Evolutionary conservation across 2,888 invertebrate genomes (phyloP).

Genomic region (Calliphora vomitoria): DNA sequence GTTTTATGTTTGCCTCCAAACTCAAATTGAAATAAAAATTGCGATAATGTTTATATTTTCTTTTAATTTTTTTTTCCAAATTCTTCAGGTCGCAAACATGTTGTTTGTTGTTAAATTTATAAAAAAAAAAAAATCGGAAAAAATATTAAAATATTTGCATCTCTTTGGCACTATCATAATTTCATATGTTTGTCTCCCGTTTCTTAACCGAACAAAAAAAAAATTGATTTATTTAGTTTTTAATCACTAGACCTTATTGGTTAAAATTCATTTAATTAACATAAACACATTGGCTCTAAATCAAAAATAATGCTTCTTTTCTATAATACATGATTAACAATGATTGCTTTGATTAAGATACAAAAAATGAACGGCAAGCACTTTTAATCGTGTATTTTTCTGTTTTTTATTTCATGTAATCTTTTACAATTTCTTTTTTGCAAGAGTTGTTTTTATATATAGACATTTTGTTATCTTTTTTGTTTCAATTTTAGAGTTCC

Average conservation of each 20-base stretch:
- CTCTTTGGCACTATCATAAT: slow-evolving; percentile 65
- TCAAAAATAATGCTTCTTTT: slow-evolving; percentile 46
- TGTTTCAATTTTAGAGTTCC: slow-evolving; percentile 87
- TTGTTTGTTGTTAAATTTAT: slow-evolving; percentile 44
- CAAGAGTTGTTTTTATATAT: not conserved
- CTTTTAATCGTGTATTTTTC: slow-evolving; percentile 17
- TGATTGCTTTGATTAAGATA: not conserved
- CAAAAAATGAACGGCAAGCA: not conserved
- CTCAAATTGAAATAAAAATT: slow-evolving; percentile 3
- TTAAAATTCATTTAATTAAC: slow-evolving; percentile 15
- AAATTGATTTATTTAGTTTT: slow-evolving; percentile 20
- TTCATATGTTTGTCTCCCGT: slow-evolving; percentile 59
- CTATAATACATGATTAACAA: slow-evolving; percentile 21
- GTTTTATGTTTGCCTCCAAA: slow-evolving; percentile 59
- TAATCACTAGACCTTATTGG: slow-evolving; percentile 18
- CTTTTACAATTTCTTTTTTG: not conserved
- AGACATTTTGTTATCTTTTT: slow-evolving; percentile 65
- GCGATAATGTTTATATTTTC: not conserved
- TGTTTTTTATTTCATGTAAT: not conserved
- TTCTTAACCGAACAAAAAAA: slow-evolving; percentile 9
- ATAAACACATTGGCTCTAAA: slow-evolving; percentile 37
- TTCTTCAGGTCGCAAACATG: slow-evolving; percentile 48
- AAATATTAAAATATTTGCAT: slow-evolving; percentile 30
- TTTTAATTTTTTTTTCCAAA: slow-evolving; percentile 50
- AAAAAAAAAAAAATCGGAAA: not conserved